These are phyloP conservation scores for Philotrypesis tridentata DNA, from an alignment of 1,140 invertebrate genomes.

Conservation along the genomic window DNA sequence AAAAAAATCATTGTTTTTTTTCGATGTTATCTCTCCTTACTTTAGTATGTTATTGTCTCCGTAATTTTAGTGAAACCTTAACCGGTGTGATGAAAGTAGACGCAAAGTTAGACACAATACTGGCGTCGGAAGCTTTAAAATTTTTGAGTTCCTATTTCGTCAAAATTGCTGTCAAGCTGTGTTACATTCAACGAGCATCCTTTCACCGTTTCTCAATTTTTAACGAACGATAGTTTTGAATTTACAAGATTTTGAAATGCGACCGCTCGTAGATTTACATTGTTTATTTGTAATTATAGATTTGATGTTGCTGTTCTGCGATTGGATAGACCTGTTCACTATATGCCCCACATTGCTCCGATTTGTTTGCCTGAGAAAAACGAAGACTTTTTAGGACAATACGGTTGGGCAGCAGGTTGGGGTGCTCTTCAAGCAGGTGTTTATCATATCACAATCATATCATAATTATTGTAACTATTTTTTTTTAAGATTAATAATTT, in stretches of 20 bases:
- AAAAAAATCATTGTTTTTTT: neutral
- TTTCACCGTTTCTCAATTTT: too few species aligned
- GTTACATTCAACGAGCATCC: neutral
- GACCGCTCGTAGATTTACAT: too few species aligned
- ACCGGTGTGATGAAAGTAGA: slow-evolving; percentile 10
- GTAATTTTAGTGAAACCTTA: slow-evolving; percentile 11
- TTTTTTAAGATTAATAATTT: neutral
- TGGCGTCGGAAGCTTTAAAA: neutral
- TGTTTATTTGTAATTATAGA: slow-evolving; percentile 66
- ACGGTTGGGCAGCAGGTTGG: slow-evolving; percentile 95
- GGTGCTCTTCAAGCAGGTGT: slow-evolving; percentile 87
- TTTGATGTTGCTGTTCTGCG: slow-evolving; percentile 94
- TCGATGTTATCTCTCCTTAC: neutral
- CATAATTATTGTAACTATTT: too few species aligned
- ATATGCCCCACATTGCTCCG: slow-evolving; percentile 93
- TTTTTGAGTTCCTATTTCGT: slow-evolving; percentile 11
- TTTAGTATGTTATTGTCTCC: neutral
- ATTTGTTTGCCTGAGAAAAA: slow-evolving; percentile 94
- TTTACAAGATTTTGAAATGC: too few species aligned
- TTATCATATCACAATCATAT: too few species aligned
- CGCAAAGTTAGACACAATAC: neutral
- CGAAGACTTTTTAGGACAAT: slow-evolving; percentile 91
- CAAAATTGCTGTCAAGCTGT: neutral
- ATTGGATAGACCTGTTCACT: slow-evolving; percentile 89
- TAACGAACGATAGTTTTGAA: too few species aligned